Evolutionary conservation across 2,888 invertebrate species (phyloP), one percentile per base, ranked within the genome.

Genomic region (Mesorhabditis spiculigera): DNA sequence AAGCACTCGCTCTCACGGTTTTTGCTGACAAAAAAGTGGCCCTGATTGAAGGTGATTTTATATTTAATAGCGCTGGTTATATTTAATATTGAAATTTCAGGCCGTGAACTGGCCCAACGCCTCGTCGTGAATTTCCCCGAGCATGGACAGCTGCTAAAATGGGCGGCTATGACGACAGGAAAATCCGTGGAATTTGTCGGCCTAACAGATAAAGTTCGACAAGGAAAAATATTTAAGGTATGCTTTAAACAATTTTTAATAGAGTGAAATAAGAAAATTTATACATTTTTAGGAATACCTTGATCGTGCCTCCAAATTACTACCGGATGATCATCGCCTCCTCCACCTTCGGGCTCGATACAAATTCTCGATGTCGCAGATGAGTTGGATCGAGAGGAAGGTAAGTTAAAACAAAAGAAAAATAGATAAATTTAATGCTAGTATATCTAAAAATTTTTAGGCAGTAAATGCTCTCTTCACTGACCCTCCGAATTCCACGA

Each of bases 281-380:
- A 50, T 10, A 50, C 13, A 6, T 13, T 50, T 50, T 10, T n/a
- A 50, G 58, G 58, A 50, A 50, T 50, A 50, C 58, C 58, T 50
- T n/a, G 58, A 50, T 50, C n/a, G 10, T 13, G 58, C 58, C n/a
- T 50, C 58, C 58, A n/a, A 50, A n/a, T n/a, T 50, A 13, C 58
- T 50, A 2, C 58, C 58, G 10, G 58, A 50, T 50, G 58, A 50
- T 50, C 8, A 10, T 50, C 58, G 58, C 8, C 3, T 50, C 1
- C 58, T 50, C 58, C 58, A 50, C 3, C n/a, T 50, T 2, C 58
- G 58, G 2, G 58, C 58, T 50, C 58, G 58, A 50, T 50, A 50
- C 58, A 50, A 50, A 50, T 50, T 50, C 58, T 50, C 58, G 58
- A 50, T 50, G 58, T 50, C 58, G 58, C 58, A 50, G n/a, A 50